phyloP scores from a whole-genome alignment of 2,113 vertebrate species.

The Anolis carolinensis region DNA sequence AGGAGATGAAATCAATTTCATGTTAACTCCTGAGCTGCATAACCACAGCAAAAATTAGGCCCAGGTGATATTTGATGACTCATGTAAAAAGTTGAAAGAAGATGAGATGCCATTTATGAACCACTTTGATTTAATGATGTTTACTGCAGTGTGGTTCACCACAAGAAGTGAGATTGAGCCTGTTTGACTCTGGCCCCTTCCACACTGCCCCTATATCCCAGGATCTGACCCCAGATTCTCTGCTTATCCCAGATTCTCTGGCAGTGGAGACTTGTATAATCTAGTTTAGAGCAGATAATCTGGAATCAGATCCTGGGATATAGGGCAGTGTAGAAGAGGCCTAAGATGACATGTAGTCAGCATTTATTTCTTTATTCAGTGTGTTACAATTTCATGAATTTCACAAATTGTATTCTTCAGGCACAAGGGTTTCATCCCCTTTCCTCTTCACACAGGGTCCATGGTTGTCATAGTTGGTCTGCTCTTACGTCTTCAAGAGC shows the following conservation, averaged over 20 bases:
- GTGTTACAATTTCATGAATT: neutral
- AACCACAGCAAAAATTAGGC: conserved; percentile 45
- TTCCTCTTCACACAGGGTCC: neutral
- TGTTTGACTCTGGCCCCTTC: neutral
- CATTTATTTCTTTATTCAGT: too few species aligned
- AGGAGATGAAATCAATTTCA: conserved; percentile 25
- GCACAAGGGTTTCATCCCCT: neutral
- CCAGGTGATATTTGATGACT: conserved; percentile 5
- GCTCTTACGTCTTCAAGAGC: neutral
- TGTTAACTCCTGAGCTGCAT: conserved; percentile 19
- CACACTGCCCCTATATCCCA: too few species aligned
- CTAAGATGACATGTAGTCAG: neutral
- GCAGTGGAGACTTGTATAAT: too few species aligned
- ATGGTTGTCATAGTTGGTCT: neutral
- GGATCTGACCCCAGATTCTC: too few species aligned
- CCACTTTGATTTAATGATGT: conserved; percentile 38
- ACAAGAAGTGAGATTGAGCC: neutral
- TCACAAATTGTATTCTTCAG: neutral
- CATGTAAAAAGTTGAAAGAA: conserved; percentile 22
- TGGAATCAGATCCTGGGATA: too few species aligned
- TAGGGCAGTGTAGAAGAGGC: too few species aligned
- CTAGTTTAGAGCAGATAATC: too few species aligned
- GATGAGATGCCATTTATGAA: conserved; percentile 27
- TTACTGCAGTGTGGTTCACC: neutral
- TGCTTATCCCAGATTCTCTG: too few species aligned